These are phyloP conservation scores for Drosophila orosa DNA, from an alignment of 1,140 invertebrate genomes.

Conservation along the genomic window DNA sequence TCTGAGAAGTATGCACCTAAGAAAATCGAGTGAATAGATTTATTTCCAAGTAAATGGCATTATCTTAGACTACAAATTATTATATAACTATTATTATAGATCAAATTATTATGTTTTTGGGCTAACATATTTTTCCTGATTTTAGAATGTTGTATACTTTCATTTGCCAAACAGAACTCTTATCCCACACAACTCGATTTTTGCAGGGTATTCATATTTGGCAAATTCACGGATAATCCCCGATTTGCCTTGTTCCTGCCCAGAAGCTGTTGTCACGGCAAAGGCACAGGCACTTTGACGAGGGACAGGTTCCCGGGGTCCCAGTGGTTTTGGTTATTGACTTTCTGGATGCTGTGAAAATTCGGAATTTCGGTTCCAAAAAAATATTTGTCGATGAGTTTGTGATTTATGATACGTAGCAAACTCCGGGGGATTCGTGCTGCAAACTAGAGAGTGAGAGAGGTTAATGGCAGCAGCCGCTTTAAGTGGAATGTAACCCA, in stretches of 20 bases:
- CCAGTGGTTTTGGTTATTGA: constrained; percentile 18
- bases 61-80: background rate
- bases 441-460: background rate
- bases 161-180: background rate
- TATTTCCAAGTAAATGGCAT: background rate
- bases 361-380: constrained; percentile 31
- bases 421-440: background rate
- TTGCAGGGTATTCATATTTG: constrained; percentile 15
- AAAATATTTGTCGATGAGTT: constrained; percentile 71
- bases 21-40: background rate
- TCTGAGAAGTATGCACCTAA: background rate
- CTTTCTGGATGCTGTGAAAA: constrained; percentile 62
- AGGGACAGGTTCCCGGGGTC: constrained; percentile 8
- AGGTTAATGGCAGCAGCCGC: constrained; percentile 30
- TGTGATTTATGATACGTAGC: constrained; percentile 55
- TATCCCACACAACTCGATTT: too few species aligned
- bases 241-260: constrained; percentile 56
- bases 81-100: background rate
- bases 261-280: constrained; percentile 72
- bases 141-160: too few species aligned
- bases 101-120: background rate
- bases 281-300: constrained; percentile 35
- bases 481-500: constrained; percentile 62
- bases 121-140: background rate
- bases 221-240: constrained; percentile 4